Evolutionary conservation across 2,797 vertebrate species (phyloP), one percentile per base, ranked within the genome.

Genomic region (Mormyrus hasselquistii): DNA sequence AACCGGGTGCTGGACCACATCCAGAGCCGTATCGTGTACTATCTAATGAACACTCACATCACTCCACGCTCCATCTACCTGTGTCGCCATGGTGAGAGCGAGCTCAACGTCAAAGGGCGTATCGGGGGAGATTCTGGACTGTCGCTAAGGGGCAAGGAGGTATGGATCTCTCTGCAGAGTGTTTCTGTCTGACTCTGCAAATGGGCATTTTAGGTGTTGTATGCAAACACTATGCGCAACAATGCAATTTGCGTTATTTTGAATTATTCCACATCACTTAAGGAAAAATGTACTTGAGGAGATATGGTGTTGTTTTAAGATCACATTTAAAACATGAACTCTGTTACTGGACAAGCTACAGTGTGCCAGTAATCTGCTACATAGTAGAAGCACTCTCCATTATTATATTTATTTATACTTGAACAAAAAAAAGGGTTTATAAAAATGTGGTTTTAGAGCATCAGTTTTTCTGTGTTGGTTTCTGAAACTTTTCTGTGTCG

Each of bases 41-140:
- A 99, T 97, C 98, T 99, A 96, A 99, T 99, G 99, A 99, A 99
- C 93, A 99, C 99, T 93, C 99, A 99, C 0, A 98, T 99, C 93
- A 98, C 98, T 0, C 99, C 99, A 0, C 98, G 98, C 89, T 98
- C 97, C 79, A 99, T 99, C 96, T 99, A 99, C 96, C 96, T 99
- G 95, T 99, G 98, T 89, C 98, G 99, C 44, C 98, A 99, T 0
- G 98, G 99, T 3, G 99, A 99, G 94, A 99, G 99, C 0, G 98
- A 99, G 87, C 96, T 99, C 83, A 99, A 99, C 1, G 94, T 99
- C 89, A 97, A 97, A 90, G 99, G 98, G 19, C 94, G 97, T 9
- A 99, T 99, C 2, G 98, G 98, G n/a, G 99, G 99, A 83, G 99
- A 99, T 93, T 97, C 98, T 0, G 98, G 98, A 0, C 96, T 99